Percentiles rank a stretch among this genome's conserved stretches.
These are phyloP conservation scores for Archegozetes longisetosus DNA, from an alignment of 1,140 invertebrate species.

Conservation along the genomic window DNA sequence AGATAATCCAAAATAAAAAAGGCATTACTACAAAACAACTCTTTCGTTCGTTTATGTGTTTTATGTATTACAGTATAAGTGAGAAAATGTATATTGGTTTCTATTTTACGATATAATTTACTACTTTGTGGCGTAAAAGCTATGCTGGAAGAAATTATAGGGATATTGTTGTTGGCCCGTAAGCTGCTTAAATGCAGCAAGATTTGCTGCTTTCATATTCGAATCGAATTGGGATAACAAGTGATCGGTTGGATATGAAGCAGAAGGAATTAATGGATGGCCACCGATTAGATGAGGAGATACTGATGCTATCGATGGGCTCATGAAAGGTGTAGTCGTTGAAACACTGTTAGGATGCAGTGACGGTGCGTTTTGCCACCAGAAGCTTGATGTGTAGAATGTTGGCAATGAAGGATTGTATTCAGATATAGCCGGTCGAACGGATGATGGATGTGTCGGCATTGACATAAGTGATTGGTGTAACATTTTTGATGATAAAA, in stretches of 20 bases:
- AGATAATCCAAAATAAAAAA: too few relatives aligned
- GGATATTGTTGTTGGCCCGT: neutral
- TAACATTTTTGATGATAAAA: neutral
- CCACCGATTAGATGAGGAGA: neutral
- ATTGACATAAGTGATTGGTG: neutral
- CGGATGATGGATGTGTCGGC: neutral
- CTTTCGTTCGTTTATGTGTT: too few relatives aligned
- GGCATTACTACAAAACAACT: too few relatives aligned
- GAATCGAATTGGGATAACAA: neutral
- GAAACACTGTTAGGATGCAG: neutral
- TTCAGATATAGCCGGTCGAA: slow-evolving; percentile 5
- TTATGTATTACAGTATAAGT: too few relatives aligned
- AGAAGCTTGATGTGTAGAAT: neutral
- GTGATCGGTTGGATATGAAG: neutral
- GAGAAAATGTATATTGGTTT: too few relatives aligned
- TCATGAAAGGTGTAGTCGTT: neutral
- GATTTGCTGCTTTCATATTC: neutral
- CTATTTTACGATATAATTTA: too few relatives aligned
- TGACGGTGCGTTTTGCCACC: neutral
- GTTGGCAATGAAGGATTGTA: slow-evolving; percentile 10
- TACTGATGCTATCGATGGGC: neutral
- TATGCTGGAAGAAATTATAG: too few relatives aligned
- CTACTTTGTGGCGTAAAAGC: too few relatives aligned
- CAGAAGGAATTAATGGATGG: neutral
- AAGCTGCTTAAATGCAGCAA: neutral